Conservation (phyloP, 2,797 vertebrate genomes). For the Gobio occitaniae region DNA sequence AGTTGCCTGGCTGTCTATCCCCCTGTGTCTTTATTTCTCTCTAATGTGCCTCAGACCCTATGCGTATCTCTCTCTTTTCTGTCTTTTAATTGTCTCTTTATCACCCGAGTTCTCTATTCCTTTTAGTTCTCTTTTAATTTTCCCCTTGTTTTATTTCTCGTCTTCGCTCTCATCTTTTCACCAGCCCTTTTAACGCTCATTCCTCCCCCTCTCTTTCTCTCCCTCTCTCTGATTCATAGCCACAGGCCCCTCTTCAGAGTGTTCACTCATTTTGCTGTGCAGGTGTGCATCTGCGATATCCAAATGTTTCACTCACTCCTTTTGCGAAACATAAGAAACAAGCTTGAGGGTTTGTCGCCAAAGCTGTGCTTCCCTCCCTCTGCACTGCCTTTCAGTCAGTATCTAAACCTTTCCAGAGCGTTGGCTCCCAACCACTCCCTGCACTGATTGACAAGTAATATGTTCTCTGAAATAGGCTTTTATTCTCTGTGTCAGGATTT, state of each 20-base stretch:
- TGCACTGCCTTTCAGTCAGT: conserved; percentile 30
- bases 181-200: not conserved
- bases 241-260: conserved; percentile 42
- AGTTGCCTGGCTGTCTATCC: conserved; percentile 20
- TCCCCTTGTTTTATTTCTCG: not conserved
- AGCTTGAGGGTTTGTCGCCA: conserved; percentile 25
- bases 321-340: conserved; percentile 32
- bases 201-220: conserved; percentile 36
- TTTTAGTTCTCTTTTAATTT: conserved; percentile 30
- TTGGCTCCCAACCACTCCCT: conserved; percentile 31
- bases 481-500: conserved; percentile 32
- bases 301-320: conserved; percentile 47
- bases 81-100: conserved; percentile 38
- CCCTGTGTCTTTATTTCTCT: conserved; percentile 16
- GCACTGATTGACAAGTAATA: conserved; percentile 43
- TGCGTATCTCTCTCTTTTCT: conserved; percentile 20
- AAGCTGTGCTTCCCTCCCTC: conserved; percentile 8
- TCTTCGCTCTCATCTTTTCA: conserved; percentile 18
- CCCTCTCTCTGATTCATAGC: conserved; percentile 45
- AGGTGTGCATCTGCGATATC: conserved; percentile 53
- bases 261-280: conserved; percentile 39
- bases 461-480: conserved; percentile 25
- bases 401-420: conserved; percentile 45
- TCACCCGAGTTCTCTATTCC: conserved; percentile 5
- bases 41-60: conserved; percentile 34